Evolutionary conservation across 2,797 vertebrate genomes (phyloP), one percentile per base, ranked within the genome.

Genomic region (Spinus olivaceus): DNA sequence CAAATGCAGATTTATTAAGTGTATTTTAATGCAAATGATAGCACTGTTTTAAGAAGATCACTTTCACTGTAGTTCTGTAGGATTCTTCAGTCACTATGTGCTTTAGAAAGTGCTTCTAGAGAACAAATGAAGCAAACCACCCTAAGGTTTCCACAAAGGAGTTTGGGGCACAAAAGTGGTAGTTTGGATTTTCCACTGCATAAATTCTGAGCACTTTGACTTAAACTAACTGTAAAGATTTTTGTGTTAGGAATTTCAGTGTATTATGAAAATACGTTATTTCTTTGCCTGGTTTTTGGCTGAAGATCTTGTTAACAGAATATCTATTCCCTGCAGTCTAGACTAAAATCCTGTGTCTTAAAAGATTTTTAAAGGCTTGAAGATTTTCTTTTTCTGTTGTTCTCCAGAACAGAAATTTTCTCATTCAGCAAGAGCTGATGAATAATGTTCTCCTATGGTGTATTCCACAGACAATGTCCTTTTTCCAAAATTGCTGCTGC

Each of bases 401-500:
- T 94, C 51, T 90, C 67, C 60, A 84, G 60, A 92, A 60, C 51
- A 63, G 60, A 63, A 76, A 69, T 90, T 70, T 90, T 88, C 70
- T 84, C 44, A 14, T 95, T 95, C 47, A 46, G 66, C 63, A 63
- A 70, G 50, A 86, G 25, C 56, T 96, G 88, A 92, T 94, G 87
- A 96, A 88, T 94, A 76, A 69, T 51, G 7, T 94, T 88, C 61
- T 94, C 87, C 92, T 90, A 90, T 32, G 35, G 93, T 4, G 87
- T 92, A 61, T 91, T 91, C 85, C 28, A 32, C 41, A 92, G 84
- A 73, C 44, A 64, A 49, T 80, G 84, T 88, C 63, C 86, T 88
- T 79, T 44, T 80, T 57, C 88, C 86, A 70, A 86, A 96, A 95
- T 95, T 92, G 86, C 73, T 94, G 37, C 70, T 84, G 37, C 88